Evolutionary conservation across 2,113 vertebrate genomes (phyloP).

Genomic region (Gallinago undulata): DNA sequence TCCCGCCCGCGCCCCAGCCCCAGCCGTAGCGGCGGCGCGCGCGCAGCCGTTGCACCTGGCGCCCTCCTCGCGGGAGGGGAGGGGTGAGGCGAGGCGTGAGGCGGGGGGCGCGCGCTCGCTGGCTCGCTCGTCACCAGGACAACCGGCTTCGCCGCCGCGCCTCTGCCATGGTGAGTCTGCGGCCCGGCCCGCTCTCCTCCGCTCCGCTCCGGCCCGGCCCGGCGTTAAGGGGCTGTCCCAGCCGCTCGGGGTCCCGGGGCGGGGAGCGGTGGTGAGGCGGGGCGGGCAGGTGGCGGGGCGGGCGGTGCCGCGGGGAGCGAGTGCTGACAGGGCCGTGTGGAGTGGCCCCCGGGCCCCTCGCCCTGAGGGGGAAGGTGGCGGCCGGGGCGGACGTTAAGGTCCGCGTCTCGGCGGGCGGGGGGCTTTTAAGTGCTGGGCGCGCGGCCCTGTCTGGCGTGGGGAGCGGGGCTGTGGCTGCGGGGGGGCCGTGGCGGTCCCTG

Average conservation of each 20-base stretch:
- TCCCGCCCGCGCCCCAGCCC: neutral
- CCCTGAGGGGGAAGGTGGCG: neutral
- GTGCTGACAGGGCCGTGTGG: neutral
- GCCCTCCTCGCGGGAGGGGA: neutral
- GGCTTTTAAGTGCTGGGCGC: neutral
- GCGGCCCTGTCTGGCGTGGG: neutral
- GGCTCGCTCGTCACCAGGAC: conserved; percentile 54
- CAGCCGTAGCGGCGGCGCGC: neutral
- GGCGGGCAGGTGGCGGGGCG: neutral
- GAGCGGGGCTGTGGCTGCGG: neutral
- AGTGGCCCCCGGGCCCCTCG: neutral
- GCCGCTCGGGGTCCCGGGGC: neutral
- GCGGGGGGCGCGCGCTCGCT: neutral
- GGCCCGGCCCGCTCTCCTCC: neutral
- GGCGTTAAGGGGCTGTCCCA: neutral
- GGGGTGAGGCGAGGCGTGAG: too few relatives aligned
- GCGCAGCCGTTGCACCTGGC: neutral
- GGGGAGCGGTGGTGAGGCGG: neutral
- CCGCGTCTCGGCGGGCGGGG: neutral
- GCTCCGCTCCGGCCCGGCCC: neutral
- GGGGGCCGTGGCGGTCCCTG: neutral
- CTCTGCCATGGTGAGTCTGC: conserved; percentile 63
- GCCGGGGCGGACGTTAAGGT: neutral
- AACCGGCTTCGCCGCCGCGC: conserved; percentile 61
- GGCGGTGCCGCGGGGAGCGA: neutral